Conservation (phyloP, 2,797 vertebrate species). For the Lindbergichthys nudifrons region DNA sequence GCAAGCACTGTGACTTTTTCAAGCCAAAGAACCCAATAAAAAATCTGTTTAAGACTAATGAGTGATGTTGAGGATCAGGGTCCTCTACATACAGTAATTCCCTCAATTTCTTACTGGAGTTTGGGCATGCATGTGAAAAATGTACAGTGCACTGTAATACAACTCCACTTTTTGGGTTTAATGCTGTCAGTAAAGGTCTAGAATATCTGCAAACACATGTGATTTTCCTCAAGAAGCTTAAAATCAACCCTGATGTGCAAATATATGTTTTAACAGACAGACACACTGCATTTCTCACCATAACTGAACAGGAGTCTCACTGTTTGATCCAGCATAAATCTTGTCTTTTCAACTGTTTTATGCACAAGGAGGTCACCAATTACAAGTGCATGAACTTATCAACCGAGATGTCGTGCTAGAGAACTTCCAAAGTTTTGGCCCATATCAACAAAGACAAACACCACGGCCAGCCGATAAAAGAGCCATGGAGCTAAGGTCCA, state of each 20-base stretch:
- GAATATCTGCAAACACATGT: slow-evolving; percentile 36
- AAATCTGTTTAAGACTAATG: not conserved
- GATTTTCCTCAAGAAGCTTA: slow-evolving; percentile 46
- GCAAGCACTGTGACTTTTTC: not conserved
- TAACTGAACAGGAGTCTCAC: slow-evolving; percentile 44
- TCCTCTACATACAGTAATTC: not conserved
- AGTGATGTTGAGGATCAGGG: slow-evolving; percentile 8
- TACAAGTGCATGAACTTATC: slow-evolving; percentile 62
- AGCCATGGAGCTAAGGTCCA: slow-evolving; percentile 6
- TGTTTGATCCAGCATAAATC: slow-evolving; percentile 61
- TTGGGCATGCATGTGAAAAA: slow-evolving; percentile 18
- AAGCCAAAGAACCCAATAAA: not conserved
- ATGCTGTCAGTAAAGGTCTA: slow-evolving; percentile 42
- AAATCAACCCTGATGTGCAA: slow-evolving; percentile 36
- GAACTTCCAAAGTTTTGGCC: slow-evolving; percentile 43
- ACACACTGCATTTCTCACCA: slow-evolving; percentile 15
- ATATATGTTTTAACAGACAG: not conserved
- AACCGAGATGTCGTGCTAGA: too few species aligned
- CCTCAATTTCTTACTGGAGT: not conserved
- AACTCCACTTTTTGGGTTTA: slow-evolving; percentile 33
- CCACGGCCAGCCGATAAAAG: slow-evolving; percentile 11
- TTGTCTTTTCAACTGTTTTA: slow-evolving; percentile 57
- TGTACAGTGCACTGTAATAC: slow-evolving; percentile 30
- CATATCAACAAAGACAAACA: slow-evolving; percentile 19
- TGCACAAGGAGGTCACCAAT: slow-evolving; percentile 61